These are phyloP conservation scores for Hafferia zeledoni DNA, from an alignment of 2,797 vertebrate genomes.

Conservation along the genomic window DNA sequence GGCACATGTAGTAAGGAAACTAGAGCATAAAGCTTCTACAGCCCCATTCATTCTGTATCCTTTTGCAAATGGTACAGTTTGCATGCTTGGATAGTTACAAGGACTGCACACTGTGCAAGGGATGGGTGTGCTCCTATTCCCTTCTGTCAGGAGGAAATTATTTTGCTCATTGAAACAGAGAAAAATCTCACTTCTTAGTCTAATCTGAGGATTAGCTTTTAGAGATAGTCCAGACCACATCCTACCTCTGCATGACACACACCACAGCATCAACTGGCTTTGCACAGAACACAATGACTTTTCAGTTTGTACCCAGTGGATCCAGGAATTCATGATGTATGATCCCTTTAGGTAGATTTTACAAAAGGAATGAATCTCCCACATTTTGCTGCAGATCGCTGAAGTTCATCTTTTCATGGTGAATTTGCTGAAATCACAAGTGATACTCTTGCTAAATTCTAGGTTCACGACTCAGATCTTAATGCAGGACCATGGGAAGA, in stretches of 20 bases:
- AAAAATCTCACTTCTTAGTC: background rate
- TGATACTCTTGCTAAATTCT: rapidly evolving
- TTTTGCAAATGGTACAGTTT: background rate
- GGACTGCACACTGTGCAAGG: background rate
- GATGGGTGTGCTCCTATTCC: background rate
- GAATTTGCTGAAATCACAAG: background rate
- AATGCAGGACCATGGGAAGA: background rate
- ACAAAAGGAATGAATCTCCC: rapidly evolving
- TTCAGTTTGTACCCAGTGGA: background rate
- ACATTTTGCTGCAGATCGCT: background rate
- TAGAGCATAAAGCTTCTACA: background rate
- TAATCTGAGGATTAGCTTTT: background rate
- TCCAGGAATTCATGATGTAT: rapidly evolving
- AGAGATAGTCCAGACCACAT: background rate
- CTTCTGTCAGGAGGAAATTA: background rate
- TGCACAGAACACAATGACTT: background rate
- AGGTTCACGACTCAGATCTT: background rate
- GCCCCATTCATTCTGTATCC: no score
- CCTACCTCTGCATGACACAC: rapidly evolving
- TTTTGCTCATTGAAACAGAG: background rate
- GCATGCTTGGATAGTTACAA: background rate
- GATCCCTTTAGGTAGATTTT: background rate
- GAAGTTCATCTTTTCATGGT: background rate
- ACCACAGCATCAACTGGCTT: background rate
- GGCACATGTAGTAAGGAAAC: rapidly evolving